Base-by-base conservation (phyloP, 2,888 invertebrate genomes). In the Ophion slaviceki region DNA sequence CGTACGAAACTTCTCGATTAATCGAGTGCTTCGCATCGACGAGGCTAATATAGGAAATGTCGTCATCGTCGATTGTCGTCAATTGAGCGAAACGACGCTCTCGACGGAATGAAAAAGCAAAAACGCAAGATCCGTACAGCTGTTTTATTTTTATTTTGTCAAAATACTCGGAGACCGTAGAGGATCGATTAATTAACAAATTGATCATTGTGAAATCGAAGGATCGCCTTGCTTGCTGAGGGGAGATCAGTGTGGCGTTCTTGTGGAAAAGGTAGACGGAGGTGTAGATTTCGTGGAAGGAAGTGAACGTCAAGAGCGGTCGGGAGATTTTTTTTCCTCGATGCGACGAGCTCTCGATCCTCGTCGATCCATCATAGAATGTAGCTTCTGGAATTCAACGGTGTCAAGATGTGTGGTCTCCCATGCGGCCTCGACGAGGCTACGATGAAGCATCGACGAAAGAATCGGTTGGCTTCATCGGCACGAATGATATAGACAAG, bases 331-430 rank as follows among this genome's bases (percentile, higher is more conserved):
- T 67, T 76, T 81, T 61, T 59, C 80, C 59, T 32, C 74, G 53
- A 64, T 32, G 8, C 62, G 78, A 71, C 75, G 66, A 77, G 72
- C 72, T 59, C 80, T 67, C 83, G 80, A 80, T 89, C 87, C 87
- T 82, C 79, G 83, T 83, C 92, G 92, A 93, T 93, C 91, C 93
- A 93, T 93, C 93, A 93, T 93, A 93, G 93, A 92, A 92, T 92
- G 92, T 91, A 91, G 91, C 92, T 92, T 92, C 91, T 92, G 93
- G 93, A 92, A 93, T 93, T 91, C 88, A 90, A 88, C 87, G 87
- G 90, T 89, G 89, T 89, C 92, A 89, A 91, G 91, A 91, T 93
- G 92, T 93, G 92, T 93, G 92, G 92, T 93, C 92, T 88, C 75
- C 84, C 74, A 72, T 70, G 76, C 80, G 80, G 78, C 66, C 32